Percentiles rank a stretch among this genome's conserved stretches.
Evolutionary conservation across 2,113 vertebrate species (phyloP).

Genomic region (Ia io): DNA sequence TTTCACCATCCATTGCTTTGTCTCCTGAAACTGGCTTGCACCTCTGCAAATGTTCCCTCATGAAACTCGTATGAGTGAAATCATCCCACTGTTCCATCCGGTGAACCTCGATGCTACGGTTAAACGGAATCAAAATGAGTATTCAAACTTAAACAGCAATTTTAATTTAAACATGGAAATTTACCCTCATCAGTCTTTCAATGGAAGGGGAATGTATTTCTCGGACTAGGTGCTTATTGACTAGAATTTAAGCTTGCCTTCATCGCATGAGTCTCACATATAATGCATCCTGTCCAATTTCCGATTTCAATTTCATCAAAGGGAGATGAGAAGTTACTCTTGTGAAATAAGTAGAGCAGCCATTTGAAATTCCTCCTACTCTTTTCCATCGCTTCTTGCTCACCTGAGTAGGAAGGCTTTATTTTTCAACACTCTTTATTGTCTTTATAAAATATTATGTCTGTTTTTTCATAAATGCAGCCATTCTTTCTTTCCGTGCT

Average conservation of each 20-base stretch:
- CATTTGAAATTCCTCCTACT: background rate
- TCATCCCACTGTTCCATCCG: background rate
- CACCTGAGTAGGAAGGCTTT: background rate
- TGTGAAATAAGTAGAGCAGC: background rate
- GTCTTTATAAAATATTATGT: constrained; percentile 1
- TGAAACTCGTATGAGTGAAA: background rate
- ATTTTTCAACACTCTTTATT: background rate
- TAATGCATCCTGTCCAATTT: background rate
- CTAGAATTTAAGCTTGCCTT: constrained; percentile 4
- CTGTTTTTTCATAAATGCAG: constrained; percentile 8
- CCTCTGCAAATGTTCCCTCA: background rate
- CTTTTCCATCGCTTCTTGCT: background rate
- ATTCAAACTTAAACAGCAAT: background rate
- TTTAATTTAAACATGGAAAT: background rate
- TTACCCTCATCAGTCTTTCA: background rate
- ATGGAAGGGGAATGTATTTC: background rate
- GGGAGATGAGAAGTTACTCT: background rate
- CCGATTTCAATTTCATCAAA: constrained; percentile 8
- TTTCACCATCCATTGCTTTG: background rate
- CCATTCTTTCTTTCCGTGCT: background rate
- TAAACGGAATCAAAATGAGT: background rate
- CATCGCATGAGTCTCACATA: background rate
- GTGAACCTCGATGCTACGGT: background rate
- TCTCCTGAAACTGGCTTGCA: background rate
- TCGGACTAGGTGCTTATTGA: background rate